Evolutionary conservation across 2,113 vertebrate species (phyloP), one percentile per base, ranked within the genome.

Genomic region (Triplophysa rosa): DNA sequence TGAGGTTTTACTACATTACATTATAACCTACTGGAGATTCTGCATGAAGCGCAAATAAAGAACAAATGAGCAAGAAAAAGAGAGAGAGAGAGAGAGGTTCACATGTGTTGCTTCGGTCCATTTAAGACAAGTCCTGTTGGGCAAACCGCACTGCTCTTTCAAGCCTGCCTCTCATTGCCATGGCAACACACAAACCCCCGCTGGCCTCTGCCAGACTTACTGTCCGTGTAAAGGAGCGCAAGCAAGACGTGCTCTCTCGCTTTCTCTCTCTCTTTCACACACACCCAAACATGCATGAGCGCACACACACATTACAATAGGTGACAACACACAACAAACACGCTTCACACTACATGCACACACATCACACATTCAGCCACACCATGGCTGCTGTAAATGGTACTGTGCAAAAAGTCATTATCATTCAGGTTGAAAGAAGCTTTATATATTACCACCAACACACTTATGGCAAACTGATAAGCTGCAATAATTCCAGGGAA

Each of bases 121-220:
- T 89, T 91, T 89, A 90, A 92, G 88, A 89, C 89, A 84, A 86
- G 91, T 92, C 88, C 89, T 93, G 89, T 91, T 88, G 89, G 89
- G 89, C 89, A 88, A 93, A 93, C 91, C 89, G 90, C 89, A 84
- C 90, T 92, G 90, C 89, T 90, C 91, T 92, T 92, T 93, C 89
- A 91, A 92, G 89, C 91, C 90, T 87, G 67, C 88, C 89, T 91
- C 89, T 88, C 91, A 90, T 93, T 90, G 87, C 92, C 92, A 93
- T 93, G 89, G 91, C 90, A 93, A 93, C 92, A 91, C 90, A 92
- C 89, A 89, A 93, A 89, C 89, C 91, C 90, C 91, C 90, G 90
- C 91, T 91, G 90, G 92, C 90, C 84, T 89, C 90, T 92, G 90
- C 91, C 90, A 92, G 91, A 91, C 91, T 91, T 89, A 86, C 91